Evolutionary conservation across 2,113 vertebrate genomes (phyloP), one percentile per base, ranked within the genome.

Genomic region (Scomber japonicus): DNA sequence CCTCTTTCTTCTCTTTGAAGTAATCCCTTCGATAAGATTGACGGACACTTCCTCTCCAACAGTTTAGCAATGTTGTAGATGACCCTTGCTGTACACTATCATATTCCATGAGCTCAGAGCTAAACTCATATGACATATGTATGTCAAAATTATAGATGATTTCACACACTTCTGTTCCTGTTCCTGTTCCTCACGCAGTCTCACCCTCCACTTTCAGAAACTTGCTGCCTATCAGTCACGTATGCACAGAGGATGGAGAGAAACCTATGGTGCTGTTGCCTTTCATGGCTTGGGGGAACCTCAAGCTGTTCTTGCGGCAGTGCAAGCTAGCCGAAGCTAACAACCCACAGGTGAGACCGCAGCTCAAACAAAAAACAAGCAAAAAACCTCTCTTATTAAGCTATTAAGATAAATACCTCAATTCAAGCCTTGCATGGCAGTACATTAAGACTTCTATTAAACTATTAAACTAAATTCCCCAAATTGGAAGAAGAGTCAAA

Each of bases 271-370:
- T 99, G 82, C 92, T 99, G 84, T 66, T 99, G 90, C 98, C 98
- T 0, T 98, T 97, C 86, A 97, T 99, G 97, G 97, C 97, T 59
- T 99, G 98, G 98, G 98, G 98, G n/a, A 99, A 99, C 90, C 96
- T 99, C 51, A 99, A 99, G 84, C 96, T 99, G 24, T 99, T 99
- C 91, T 93, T 99, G 90, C 94, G 98, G 50, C 98, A 99, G 88
- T 99, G 98, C 96, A 99, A 99, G 92, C 89, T 99, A 84, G 98
- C 98, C 8, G 98, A 99, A 91, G 98, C 98, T 50, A 99, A 99
- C 94, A 99, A 99, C 86, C 98, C 98, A 66, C 98, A 99, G 97
- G 98, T 99, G 92, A 94, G 82, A 50, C 30, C 59, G 24, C 35
- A 35, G 2, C 48, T 15, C 21, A 27, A 27, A 27, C 24, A 27